A percentile compares a stretch with the other conserved stretches of the same genome.
phyloP scores from a whole-genome alignment of 2,888 invertebrate species.

The Pimpla rufipes region DNA sequence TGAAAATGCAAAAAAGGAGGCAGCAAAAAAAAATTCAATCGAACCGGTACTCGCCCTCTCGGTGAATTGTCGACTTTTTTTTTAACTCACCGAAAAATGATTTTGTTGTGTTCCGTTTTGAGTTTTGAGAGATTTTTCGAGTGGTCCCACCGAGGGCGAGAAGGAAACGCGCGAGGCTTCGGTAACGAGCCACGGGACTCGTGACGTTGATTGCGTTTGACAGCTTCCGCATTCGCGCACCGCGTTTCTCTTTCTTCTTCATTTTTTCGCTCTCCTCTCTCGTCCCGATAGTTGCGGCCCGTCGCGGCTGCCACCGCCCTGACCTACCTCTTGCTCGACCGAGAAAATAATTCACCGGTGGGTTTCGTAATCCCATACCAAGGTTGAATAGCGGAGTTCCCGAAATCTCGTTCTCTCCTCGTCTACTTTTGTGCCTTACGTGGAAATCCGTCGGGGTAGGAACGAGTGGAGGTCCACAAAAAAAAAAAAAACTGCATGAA shows the following conservation, averaged over 20 bases:
- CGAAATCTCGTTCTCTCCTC: constrained; percentile 45
- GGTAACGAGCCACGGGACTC: constrained; percentile 69
- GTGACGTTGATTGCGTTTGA: constrained; percentile 80
- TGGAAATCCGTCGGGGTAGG: background rate
- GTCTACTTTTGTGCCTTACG: constrained; percentile 17
- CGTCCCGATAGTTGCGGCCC: constrained; percentile 28
- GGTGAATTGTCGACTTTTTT: constrained; percentile 60
- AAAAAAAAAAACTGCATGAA: background rate
- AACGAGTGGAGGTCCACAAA: background rate
- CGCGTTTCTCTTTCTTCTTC: constrained; percentile 65
- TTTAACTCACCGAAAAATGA: constrained; percentile 25
- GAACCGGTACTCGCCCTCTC: constrained; percentile 73
- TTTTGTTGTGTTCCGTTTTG: constrained; percentile 72
- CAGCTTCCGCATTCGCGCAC: constrained; percentile 79
- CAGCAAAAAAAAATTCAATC: constrained; percentile 74
- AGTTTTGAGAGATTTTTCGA: constrained; percentile 62
- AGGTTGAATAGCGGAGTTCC: constrained; percentile 61
- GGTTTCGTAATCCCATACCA: constrained; percentile 62
- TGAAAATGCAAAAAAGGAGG: constrained; percentile 60
- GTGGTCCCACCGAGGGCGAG: constrained; percentile 65
- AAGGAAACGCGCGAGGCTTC: constrained; percentile 69
- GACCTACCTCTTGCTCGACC: constrained; percentile 65
- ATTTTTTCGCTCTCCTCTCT: constrained; percentile 51
- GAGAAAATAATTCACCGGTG: constrained; percentile 61
- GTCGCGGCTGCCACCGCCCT: constrained; percentile 33